Percentiles rank a stretch among this genome's conserved stretches.
Evolutionary conservation across 2,888 invertebrate species (phyloP).

Genomic region (Acleris literana): DNA sequence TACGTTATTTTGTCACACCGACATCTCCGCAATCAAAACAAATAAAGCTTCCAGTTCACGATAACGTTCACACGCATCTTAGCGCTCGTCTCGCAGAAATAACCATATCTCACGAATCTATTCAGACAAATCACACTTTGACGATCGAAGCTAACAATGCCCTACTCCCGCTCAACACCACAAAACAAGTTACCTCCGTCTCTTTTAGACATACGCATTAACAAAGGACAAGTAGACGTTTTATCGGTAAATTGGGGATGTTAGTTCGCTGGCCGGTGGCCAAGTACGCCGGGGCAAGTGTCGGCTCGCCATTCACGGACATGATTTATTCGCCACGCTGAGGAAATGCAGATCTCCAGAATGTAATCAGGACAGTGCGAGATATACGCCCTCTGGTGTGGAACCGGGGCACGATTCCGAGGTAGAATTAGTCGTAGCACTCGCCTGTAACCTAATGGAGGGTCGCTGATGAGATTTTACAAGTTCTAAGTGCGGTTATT

Average conservation of each 20-base stretch:
- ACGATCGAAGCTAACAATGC: neutral
- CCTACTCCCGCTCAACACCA: neutral
- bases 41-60: constrained; percentile 14
- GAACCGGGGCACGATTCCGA: neutral
- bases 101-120: constrained; percentile 22
- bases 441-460: too few relatives aligned
- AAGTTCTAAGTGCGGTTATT: too few relatives aligned
- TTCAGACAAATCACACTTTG: constrained; percentile 29
- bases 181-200: neutral
- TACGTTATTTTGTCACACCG: too few relatives aligned
- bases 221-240: constrained; percentile 8
- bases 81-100: constrained; percentile 7
- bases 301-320: constrained; percentile 29
- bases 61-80: constrained; percentile 9
- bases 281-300: constrained; percentile 21
- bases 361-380: constrained; percentile 33
- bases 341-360: constrained; percentile 32
- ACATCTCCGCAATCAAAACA: constrained; percentile 11
- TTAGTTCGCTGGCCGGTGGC: constrained; percentile 20
- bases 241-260: neutral
- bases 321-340: constrained; percentile 30
- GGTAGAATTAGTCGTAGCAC: neutral
- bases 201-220: constrained; percentile 1
- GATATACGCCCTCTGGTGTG: neutral
- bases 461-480: too few relatives aligned